Evolutionary conservation across 1,140 invertebrate species (phyloP), one percentile per base, ranked within the genome.

Genomic region (Brachionus rotundiformis): DNA sequence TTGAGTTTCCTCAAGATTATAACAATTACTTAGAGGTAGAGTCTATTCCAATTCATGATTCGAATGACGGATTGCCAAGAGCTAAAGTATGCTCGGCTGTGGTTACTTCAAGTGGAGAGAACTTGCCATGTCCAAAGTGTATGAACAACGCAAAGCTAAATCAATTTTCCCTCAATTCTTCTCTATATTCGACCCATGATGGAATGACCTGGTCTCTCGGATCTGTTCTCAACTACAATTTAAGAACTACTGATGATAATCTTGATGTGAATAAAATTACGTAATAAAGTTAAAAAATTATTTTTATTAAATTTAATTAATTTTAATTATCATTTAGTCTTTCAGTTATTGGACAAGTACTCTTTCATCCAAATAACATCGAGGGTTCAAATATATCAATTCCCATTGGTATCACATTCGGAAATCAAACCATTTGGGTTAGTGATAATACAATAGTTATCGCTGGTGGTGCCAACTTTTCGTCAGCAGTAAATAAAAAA

Each of bases 1-100:
- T 81, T 3, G 23, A 63, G 11, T 49, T 81, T 65, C 77, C 77
- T 27, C 6, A 11, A n/a, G 31, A 27, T 63, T 81, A 29, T 27
- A 25, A 39, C 44, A 33, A 61, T 81, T 41, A 16, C 4, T 13
- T 81, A 7, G 54, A 63, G 16, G 44, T 81, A 4, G 77, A 81
- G 19, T 44, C 76, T 54, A 19, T 79, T 54, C 76, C 76, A 1
- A 25, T 31, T 29, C 76, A 85, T 8, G 85, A 84, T 2, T 83
- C 83, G 8, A 73, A 83, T 8, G 83, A 85, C 23, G 83, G 84
- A 39, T 81, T 85, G 23, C 84, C 83, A 27, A 36, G 61, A 8
- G 41, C 63, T 10, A 82, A 84, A 76, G 29, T 84, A 6, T 84
- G 83, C 49, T 61, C 63, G 3, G 49, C 83, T 2, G 23, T n/a